A percentile compares a stretch with the other conserved stretches of the same genome.
Conservation (phyloP, 2,113 vertebrate genomes). For the Fukomys damarensis region DNA sequence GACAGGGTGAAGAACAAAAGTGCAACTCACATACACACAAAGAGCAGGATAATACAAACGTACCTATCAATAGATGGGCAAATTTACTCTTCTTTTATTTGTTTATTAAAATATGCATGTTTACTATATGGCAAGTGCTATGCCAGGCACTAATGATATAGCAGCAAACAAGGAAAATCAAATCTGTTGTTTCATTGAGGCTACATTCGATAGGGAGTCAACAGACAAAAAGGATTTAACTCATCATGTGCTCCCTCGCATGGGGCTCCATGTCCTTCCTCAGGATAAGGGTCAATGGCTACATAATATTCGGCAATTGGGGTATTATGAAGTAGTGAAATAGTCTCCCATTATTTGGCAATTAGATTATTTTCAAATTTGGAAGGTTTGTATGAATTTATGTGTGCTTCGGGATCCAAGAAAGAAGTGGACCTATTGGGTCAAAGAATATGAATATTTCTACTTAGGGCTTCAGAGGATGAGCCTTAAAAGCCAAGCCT, state of each 20-base stretch:
- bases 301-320: not conserved
- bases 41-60: not conserved
- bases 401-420: not conserved
- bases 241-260: fast-evolving
- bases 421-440: not conserved
- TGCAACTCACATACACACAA: not conserved
- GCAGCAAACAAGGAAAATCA: not conserved
- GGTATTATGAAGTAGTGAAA: not conserved
- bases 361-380: not conserved
- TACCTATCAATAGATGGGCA: fast-evolving
- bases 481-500: not conserved
- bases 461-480: not conserved
- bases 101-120: not conserved
- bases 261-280: not conserved
- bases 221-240: not conserved
- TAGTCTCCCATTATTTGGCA: not conserved
- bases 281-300: not conserved
- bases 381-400: not conserved
- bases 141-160: not conserved
- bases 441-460: not conserved
- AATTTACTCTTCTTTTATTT: not conserved
- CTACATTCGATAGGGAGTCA: not conserved
- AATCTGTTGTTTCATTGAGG: not conserved
- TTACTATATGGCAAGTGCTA: not conserved
- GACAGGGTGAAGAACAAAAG: not conserved